phyloP scores from a whole-genome alignment of 1,140 invertebrate species.

The Gonatopus flavifemur region DNA sequence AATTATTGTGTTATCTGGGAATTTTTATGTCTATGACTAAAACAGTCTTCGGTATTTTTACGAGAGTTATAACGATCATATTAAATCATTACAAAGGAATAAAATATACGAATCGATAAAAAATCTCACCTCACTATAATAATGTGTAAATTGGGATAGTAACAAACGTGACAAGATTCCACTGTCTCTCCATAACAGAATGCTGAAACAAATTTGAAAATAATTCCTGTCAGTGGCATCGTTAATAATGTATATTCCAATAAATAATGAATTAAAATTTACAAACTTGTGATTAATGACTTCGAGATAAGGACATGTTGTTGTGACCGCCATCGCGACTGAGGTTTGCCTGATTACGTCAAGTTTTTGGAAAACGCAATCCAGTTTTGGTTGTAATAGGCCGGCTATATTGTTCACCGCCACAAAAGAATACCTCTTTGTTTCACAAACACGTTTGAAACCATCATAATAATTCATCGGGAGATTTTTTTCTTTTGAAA shows the following conservation, averaged over 20 bases:
- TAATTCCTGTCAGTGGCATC: too few relatives aligned
- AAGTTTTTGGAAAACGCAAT: slow-evolving; percentile 41
- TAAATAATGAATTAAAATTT: too few relatives aligned
- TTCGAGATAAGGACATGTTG: slow-evolving; percentile 38
- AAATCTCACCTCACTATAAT: too few relatives aligned
- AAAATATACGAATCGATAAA: too few relatives aligned
- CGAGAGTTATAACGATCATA: too few relatives aligned
- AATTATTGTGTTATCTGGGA: too few relatives aligned
- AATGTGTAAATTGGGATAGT: too few relatives aligned
- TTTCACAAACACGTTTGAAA: slow-evolving; percentile 34
- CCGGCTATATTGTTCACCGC: slow-evolving; percentile 38
- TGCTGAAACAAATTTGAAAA: slow-evolving; percentile 33
- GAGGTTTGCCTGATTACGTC: slow-evolving; percentile 45
- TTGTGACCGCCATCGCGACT: slow-evolving; percentile 39
- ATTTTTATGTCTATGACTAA: too few relatives aligned
- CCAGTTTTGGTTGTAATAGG: slow-evolving; percentile 34
- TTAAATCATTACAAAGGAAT: too few relatives aligned
- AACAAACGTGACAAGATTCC: slow-evolving; percentile 44
- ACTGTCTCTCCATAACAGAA: slow-evolving; percentile 43
- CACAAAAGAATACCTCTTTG: slow-evolving; percentile 44
- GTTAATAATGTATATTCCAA: too few relatives aligned
- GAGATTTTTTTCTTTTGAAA: slow-evolving; percentile 29
- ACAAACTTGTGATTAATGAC: slow-evolving; percentile 44
- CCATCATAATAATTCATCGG: slow-evolving; percentile 43
- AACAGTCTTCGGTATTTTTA: too few relatives aligned